A percentile compares a stretch with the other conserved stretches of the same genome.
These are phyloP conservation scores for Ametastegia equiseti DNA, from an alignment of 2,888 invertebrate species.

Conservation along the genomic window DNA sequence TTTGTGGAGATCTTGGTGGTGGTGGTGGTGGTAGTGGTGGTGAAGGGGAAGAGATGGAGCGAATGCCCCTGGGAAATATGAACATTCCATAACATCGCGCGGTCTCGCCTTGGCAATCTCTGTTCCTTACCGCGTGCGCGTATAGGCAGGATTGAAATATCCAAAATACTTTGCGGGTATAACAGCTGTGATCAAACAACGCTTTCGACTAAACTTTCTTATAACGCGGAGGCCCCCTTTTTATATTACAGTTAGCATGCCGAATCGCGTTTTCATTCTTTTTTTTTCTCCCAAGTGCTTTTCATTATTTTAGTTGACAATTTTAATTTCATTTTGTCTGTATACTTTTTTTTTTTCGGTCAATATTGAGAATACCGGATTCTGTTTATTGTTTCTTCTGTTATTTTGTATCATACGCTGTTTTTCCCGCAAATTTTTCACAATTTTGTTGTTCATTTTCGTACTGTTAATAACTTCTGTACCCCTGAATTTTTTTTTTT, in stretches of 20 bases:
- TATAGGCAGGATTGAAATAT: conserved; percentile 34
- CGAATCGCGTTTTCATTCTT: neutral
- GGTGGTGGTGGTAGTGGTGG: neutral
- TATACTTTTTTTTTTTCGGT: too few relatives aligned
- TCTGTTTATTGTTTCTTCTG: too few relatives aligned
- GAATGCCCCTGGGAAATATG: conserved; percentile 37
- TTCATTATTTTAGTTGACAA: neutral
- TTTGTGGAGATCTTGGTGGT: neutral
- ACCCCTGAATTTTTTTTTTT: too few relatives aligned
- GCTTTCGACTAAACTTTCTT: conserved; percentile 10
- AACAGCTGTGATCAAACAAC: conserved; percentile 45
- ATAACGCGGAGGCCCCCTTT: neutral
- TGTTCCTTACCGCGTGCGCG: neutral
- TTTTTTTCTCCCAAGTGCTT: neutral
- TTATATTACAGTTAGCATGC: conserved; percentile 2
- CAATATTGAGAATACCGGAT: too few relatives aligned
- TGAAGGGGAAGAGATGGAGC: neutral
- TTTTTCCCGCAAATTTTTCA: too few relatives aligned
- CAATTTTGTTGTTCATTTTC: too few relatives aligned
- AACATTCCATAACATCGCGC: conserved; percentile 4
- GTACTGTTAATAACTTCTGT: too few relatives aligned
- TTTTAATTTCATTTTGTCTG: too few relatives aligned
- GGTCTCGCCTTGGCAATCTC: conserved; percentile 4
- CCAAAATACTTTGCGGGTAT: conserved; percentile 42
- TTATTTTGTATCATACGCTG: too few relatives aligned